Conservation (phyloP, 2,113 vertebrate genomes). For the Pachyramphus minor region DNA sequence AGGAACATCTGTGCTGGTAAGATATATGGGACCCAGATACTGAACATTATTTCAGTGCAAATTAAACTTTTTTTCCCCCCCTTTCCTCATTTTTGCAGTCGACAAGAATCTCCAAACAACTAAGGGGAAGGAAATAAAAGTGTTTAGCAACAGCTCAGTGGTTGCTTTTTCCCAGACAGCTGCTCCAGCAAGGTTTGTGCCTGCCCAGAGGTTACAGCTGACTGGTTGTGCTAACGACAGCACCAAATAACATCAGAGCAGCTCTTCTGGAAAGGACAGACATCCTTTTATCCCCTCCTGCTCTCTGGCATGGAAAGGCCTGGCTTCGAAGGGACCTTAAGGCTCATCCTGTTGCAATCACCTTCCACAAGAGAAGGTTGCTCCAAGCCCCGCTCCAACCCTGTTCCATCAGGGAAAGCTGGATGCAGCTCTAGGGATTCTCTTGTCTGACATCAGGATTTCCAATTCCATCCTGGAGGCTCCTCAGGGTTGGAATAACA, state of each 20-base stretch:
- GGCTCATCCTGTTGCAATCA: neutral
- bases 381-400: accelerated
- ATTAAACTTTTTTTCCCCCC: neutral
- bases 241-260: neutral
- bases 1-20: neutral
- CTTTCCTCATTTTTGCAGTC: neutral
- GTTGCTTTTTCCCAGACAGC: neutral
- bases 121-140: neutral
- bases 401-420: neutral
- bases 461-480: neutral
- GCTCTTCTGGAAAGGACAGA: neutral
- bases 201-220: neutral
- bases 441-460: neutral
- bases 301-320: neutral
- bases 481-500: neutral
- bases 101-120: constrained; percentile 23
- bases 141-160: neutral
- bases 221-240: neutral
- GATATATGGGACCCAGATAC: neutral
- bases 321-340: neutral
- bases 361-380: accelerated
- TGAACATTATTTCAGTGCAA: neutral
- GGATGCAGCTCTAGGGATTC: neutral
- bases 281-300: neutral
- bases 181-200: neutral